A percentile compares a stretch with the other conserved stretches of the same genome.
phyloP scores from a whole-genome alignment of 2,113 vertebrate genomes.

The Rhinolophus ferrumequinum region DNA sequence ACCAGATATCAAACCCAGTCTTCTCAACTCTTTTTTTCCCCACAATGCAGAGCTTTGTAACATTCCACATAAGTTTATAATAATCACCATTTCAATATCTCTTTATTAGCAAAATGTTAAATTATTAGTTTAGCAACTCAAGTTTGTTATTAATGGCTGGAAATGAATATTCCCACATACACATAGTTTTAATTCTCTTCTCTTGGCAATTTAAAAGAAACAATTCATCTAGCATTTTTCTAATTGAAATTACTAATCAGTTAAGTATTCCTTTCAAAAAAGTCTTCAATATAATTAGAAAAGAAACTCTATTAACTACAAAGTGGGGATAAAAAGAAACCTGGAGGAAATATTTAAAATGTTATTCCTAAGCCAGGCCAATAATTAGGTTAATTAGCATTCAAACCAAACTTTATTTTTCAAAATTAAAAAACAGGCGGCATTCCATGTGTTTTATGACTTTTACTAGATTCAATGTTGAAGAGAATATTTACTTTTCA shows the following conservation, averaged over 20 bases:
- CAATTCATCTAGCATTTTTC: not conserved
- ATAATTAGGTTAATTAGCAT: not conserved
- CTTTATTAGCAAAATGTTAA: constrained; percentile 3
- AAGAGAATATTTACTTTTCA: not conserved
- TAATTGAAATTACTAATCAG: not conserved
- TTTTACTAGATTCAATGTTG: not conserved
- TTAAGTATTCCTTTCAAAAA: not conserved
- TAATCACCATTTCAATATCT: not conserved
- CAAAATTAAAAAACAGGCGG: not conserved
- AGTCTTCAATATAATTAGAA: not conserved
- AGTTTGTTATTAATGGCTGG: not conserved
- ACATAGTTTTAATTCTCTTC: not conserved
- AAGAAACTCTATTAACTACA: not conserved
- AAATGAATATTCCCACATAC: not conserved
- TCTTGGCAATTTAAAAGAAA: not conserved
- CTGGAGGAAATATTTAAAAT: not conserved
- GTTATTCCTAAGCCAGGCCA: not conserved
- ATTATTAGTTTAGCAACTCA: not conserved
- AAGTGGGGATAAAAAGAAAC: not conserved
- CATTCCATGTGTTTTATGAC: not conserved
- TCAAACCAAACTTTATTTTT: not conserved
- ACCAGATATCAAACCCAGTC: not conserved
- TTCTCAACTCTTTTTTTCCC: not conserved
- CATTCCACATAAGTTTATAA: not conserved
- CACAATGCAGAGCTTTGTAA: not conserved